A percentile compares a stretch with the other conserved stretches of the same genome.
Conservation (phyloP, 2,797 vertebrate species). For the Otus scops region DNA sequence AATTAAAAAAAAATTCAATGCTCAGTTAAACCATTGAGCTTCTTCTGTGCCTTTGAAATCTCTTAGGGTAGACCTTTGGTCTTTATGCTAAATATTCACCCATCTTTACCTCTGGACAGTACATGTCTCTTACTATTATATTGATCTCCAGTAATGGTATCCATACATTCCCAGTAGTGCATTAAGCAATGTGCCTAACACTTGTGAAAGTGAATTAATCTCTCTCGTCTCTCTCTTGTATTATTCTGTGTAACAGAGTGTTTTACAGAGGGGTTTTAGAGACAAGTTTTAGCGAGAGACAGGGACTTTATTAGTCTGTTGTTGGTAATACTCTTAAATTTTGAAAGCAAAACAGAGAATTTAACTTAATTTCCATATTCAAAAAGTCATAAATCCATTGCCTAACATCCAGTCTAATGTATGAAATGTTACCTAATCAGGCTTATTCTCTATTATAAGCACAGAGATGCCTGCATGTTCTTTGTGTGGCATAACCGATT, state of each 20-base stretch:
- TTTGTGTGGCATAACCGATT: neutral
- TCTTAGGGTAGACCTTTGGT: neutral
- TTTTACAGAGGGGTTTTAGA: neutral
- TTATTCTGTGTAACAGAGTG: neutral
- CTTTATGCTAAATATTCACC: neutral
- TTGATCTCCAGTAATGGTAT: neutral
- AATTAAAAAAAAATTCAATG: neutral
- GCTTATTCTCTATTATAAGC: neutral
- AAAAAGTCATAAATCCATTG: neutral
- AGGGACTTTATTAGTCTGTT: neutral
- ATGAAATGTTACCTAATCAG: neutral
- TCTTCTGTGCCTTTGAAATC: neutral
- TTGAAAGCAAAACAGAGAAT: neutral
- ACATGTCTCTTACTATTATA: neutral
- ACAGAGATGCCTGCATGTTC: neutral
- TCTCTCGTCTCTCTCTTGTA: neutral
- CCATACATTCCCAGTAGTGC: neutral
- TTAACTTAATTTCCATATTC: neutral
- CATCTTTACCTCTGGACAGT: neutral
- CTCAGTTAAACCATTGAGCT: neutral
- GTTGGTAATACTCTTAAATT: neutral
- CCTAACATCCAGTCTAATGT: neutral
- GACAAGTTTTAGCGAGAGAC: neutral
- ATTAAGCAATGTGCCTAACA: neutral
- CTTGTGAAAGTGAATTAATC: neutral